phyloP scores from a whole-genome alignment of 1,140 invertebrate species.

The Parapsyche elsis region DNA sequence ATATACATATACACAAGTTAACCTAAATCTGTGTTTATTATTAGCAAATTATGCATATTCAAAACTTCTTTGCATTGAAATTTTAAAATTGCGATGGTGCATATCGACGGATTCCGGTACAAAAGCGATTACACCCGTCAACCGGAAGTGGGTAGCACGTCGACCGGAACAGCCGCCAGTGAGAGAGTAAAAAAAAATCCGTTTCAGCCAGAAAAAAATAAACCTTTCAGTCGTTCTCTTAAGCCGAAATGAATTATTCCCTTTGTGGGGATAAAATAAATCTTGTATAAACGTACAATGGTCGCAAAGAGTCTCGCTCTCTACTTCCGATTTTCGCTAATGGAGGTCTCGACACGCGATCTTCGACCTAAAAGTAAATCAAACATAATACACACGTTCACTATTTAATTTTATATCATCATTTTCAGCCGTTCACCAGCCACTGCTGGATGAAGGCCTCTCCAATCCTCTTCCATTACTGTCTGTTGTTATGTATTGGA shows the following conservation, averaged over 20 bases:
- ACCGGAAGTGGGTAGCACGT: slow-evolving; percentile 22
- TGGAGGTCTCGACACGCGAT: slow-evolving; percentile 4
- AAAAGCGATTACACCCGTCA: slow-evolving; percentile 43
- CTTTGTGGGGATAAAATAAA: slow-evolving; percentile 48
- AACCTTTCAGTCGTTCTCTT: slow-evolving; percentile 42
- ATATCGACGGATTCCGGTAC: not conserved
- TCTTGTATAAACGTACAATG: slow-evolving; percentile 41
- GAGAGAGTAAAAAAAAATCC: slow-evolving; percentile 30
- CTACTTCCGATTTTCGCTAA: not conserved
- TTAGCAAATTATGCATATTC: too few species aligned
- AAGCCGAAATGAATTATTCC: slow-evolving; percentile 50
- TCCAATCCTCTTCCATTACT: too few species aligned
- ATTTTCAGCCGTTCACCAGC: too few species aligned
- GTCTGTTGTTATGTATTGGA: too few species aligned
- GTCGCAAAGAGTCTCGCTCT: not conserved
- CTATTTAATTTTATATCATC: not conserved
- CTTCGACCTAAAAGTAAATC: not conserved
- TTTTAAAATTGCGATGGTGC: not conserved
- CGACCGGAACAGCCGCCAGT: not conserved
- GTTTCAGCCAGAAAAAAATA: slow-evolving; percentile 37
- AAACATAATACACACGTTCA: not conserved
- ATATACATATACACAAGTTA: not conserved
- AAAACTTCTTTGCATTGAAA: not conserved
- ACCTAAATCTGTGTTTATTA: too few species aligned
- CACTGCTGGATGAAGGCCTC: too few species aligned